A percentile compares a stretch with the other conserved stretches of the same genome.
Evolutionary conservation across 2,113 vertebrate species (phyloP).

Genomic region (Menura novaehollandiae): DNA sequence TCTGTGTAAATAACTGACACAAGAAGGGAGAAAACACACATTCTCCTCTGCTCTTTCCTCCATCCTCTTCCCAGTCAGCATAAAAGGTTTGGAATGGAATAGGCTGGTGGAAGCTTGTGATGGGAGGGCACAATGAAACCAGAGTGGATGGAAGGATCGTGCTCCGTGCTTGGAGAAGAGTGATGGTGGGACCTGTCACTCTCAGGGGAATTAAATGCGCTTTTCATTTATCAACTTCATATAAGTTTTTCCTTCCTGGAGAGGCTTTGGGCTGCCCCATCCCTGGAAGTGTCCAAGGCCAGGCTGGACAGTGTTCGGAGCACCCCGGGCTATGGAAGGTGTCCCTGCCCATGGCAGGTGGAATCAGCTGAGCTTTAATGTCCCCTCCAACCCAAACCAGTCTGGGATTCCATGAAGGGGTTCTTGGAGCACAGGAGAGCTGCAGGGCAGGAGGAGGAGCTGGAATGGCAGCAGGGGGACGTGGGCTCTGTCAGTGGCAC

Average conservation of each 20-base stretch:
- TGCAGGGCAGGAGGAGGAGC: background rate
- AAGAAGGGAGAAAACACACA: background rate
- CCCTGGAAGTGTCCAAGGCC: background rate
- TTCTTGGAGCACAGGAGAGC: background rate
- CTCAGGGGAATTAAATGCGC: background rate
- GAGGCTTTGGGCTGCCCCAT: too few relatives aligned
- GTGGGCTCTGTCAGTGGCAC: background rate
- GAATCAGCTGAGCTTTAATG: rapidly evolving
- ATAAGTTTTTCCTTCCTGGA: background rate
- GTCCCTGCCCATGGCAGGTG: background rate
- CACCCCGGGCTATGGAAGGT: background rate
- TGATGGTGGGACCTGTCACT: background rate
- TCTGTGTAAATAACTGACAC: background rate
- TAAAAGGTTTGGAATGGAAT: background rate
- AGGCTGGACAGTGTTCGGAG: background rate
- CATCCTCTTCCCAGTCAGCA: background rate
- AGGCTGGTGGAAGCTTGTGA: background rate
- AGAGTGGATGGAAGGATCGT: background rate
- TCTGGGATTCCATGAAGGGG: background rate
- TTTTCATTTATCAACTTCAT: background rate
- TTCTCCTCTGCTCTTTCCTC: background rate
- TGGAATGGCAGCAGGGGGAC: rapidly evolving
- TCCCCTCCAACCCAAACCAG: background rate
- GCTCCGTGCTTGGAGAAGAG: background rate
- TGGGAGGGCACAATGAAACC: background rate